These are phyloP conservation scores for Cyprinus carpio DNA, from an alignment of 2,113 vertebrate genomes.

Conservation along the genomic window DNA sequence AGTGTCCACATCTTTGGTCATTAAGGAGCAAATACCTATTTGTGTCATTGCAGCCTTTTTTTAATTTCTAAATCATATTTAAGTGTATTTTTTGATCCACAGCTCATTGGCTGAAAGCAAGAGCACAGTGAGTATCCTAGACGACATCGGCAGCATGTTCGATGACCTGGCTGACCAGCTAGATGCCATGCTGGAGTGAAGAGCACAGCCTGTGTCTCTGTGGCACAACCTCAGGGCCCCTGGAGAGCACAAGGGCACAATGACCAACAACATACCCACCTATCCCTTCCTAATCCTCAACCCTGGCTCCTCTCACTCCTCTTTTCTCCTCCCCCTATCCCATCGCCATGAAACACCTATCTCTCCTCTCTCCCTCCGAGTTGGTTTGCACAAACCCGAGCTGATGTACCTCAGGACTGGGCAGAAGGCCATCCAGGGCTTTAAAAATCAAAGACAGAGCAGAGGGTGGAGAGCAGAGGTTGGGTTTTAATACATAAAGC, in stretches of 20 bases:
- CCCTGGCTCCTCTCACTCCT: conserved; percentile 55
- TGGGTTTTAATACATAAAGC: conserved; percentile 27
- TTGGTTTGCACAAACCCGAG: conserved; percentile 78
- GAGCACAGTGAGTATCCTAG: conserved; percentile 95
- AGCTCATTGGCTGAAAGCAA: conserved; percentile 83
- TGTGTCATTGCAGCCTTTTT: conserved; percentile 45
- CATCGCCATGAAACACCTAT: conserved; percentile 52
- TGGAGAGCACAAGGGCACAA: conserved; percentile 74
- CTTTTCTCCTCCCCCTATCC: conserved; percentile 59
- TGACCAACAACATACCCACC: conserved; percentile 37
- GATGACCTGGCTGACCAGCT: conserved; percentile 97
- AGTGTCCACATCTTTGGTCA: neutral
- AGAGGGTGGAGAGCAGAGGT: conserved; percentile 37
- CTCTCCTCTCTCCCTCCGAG: conserved; percentile 55
- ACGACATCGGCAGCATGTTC: conserved; percentile 99
- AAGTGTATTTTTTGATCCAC: conserved; percentile 22
- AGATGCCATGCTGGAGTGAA: conserved; percentile 99
- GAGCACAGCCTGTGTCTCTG: conserved; percentile 61
- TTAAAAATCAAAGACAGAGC: conserved; percentile 25
- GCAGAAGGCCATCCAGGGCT: conserved; percentile 55
- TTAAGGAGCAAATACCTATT: neutral
- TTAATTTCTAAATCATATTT: neutral
- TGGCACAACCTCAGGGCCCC: conserved; percentile 72
- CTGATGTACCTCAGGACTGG: conserved; percentile 78
- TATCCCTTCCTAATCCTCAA: neutral